A percentile compares a stretch with the other conserved stretches of the same genome.
These are phyloP conservation scores for Esox lucius DNA, from an alignment of 2,797 vertebrate genomes.

Conservation along the genomic window DNA sequence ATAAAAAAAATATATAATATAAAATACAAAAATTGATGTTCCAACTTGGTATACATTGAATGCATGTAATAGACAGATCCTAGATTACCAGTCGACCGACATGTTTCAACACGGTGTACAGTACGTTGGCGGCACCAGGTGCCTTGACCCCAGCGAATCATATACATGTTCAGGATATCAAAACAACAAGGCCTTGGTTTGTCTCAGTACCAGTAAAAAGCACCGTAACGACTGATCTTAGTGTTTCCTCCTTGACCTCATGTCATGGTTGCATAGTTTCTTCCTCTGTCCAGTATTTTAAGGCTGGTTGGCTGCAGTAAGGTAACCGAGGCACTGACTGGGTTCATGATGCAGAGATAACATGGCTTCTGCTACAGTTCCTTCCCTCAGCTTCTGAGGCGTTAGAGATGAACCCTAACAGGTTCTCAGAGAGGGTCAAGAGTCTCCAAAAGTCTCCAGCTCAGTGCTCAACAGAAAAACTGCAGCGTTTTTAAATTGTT, in stretches of 20 bases:
- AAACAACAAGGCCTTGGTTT: constrained; percentile 33
- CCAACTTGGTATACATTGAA: constrained; percentile 49
- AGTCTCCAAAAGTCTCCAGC: constrained; percentile 62
- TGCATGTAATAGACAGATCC: constrained; percentile 43
- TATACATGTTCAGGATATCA: constrained; percentile 5
- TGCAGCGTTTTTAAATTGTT: constrained; percentile 33
- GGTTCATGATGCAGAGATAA: constrained; percentile 55
- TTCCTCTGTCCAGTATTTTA: constrained; percentile 66
- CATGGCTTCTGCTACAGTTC: constrained; percentile 45
- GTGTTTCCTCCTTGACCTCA: constrained; percentile 48
- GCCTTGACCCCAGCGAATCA: constrained; percentile 19
- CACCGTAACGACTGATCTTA: constrained; percentile 56
- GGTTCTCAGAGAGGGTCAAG: constrained; percentile 40
- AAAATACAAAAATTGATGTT: constrained; percentile 42
- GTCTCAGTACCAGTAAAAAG: constrained; percentile 43
- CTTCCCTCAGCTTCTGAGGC: constrained; percentile 52
- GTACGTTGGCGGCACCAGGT: constrained; percentile 45
- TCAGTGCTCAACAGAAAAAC: constrained; percentile 61
- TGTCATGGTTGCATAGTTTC: constrained; percentile 46
- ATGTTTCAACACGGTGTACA: constrained; percentile 61
- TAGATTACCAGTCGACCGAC: constrained; percentile 64
- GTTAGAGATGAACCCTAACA: constrained; percentile 12
- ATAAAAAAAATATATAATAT: constrained; percentile 52
- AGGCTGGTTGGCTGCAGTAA: constrained; percentile 60
- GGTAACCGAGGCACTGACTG: constrained; percentile 62